phyloP scores from a whole-genome alignment of 2,113 vertebrate species.

The Murina feae region DNA sequence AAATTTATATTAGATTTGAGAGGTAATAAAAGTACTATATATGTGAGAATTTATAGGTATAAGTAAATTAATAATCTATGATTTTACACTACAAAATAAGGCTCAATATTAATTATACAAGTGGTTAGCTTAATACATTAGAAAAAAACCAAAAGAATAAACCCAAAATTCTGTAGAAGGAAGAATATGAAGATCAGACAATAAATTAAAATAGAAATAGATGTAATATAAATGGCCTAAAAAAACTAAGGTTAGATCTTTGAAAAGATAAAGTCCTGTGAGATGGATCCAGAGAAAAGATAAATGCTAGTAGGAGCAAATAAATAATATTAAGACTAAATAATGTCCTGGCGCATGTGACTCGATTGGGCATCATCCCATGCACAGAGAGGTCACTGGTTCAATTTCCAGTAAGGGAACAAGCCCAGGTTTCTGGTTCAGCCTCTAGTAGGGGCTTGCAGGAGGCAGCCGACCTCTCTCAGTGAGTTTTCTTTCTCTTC shows the following conservation, averaged over 20 bases:
- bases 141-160: neutral
- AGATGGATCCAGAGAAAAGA: neutral
- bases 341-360: too few relatives aligned
- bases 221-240: neutral
- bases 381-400: too few relatives aligned
- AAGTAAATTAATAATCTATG: neutral
- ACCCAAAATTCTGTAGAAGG: neutral
- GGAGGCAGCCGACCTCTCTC: too few relatives aligned
- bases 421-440: too few relatives aligned
- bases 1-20: neutral
- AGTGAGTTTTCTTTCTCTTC: too few relatives aligned
- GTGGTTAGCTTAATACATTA: neutral
- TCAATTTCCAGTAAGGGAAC: too few relatives aligned
- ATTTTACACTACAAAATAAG: conserved; percentile 8
- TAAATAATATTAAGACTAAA: neutral
- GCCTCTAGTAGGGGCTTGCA: too few relatives aligned
- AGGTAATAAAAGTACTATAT: neutral
- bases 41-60: neutral
- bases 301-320: neutral
- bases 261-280: neutral
- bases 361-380: too few relatives aligned
- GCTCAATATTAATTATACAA: neutral
- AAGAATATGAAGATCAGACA: neutral
- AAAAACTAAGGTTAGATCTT: neutral
- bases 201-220: conserved; percentile 21